Base-by-base conservation (phyloP, 2,113 vertebrate genomes). In the Phocoena sinus region DNA sequence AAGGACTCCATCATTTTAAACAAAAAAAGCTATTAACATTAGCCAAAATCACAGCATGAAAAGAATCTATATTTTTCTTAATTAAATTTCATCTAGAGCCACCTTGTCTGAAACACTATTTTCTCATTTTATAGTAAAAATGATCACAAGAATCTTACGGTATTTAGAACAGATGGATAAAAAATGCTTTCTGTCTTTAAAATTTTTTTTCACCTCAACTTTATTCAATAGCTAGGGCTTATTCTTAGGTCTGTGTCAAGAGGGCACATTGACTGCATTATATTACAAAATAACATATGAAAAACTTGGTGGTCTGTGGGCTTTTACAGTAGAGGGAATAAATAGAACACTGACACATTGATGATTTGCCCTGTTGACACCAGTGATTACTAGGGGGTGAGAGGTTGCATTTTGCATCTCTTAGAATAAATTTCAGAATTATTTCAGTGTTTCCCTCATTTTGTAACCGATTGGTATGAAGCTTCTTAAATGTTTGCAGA, bases 11-110 rank as follows among this genome's bases (percentile, higher is more conserved):
- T 81, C 23, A 15, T 82, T 91, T 88, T 68, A 17, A 77, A 84
- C 28, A 56, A 25, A 80, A 76, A 95, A 93, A 85, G 11, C 60
- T 31, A 20, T 31, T 60, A 14, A 28, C 5, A 13, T 68, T 82
- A 44, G 53, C 77, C 77, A 81, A 73, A 77, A 71, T 91, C 44
- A 81, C 33, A 88, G 21, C 9, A 50, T 17, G 70, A 65, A 91
- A 58, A 70, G 50, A 62, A 31, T 41, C 76, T 56, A 3, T 97
- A 20, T 50, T 95, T 96, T 82, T 93, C 73, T 88, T 88, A 41
- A 77, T 82, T 65, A 67, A 44, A 76, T 83, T 96, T 92, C 14
- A 82, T 36, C 44, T 84, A 79, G 36, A 70, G 6, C 74, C 67
- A 67, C 63, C 31, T 89, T 94, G 53, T 80, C 70, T 90, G 60